These are phyloP conservation scores for Labrus mixtus DNA, from an alignment of 2,113 vertebrate genomes.

Conservation along the genomic window DNA sequence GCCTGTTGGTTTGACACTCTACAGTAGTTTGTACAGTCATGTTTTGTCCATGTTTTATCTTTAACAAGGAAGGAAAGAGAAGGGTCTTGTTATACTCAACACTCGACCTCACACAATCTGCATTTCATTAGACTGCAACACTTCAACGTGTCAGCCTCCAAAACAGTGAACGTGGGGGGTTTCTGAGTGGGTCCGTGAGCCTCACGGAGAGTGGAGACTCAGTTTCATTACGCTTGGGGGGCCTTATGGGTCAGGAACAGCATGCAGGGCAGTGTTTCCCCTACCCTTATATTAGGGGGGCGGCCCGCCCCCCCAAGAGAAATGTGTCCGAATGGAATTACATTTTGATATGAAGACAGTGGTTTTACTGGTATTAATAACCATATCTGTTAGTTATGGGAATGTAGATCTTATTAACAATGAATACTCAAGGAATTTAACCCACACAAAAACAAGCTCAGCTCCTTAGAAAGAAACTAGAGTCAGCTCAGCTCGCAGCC, in stretches of 20 bases:
- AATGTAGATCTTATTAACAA: too few species aligned
- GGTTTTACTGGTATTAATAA: too few species aligned
- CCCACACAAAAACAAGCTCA: too few species aligned
- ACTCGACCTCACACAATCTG: background rate
- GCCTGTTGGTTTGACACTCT: background rate
- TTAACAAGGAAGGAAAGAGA: slow-evolving; percentile 10
- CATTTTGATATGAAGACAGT: too few species aligned
- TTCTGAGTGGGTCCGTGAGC: background rate
- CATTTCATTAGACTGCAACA: slow-evolving; percentile 16
- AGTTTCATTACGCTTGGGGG: slow-evolving; percentile 28
- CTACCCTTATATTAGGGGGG: too few species aligned
- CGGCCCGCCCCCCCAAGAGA: too few species aligned
- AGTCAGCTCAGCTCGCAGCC: too few species aligned
- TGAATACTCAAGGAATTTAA: too few species aligned
- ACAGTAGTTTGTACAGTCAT: background rate
- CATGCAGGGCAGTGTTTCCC: too few species aligned
- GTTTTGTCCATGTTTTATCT: background rate
- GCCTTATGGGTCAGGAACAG: background rate
- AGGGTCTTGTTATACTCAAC: background rate
- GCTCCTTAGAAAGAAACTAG: too few species aligned
- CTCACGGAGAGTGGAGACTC: slow-evolving; percentile 15
- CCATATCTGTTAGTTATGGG: too few species aligned
- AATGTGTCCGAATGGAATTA: too few species aligned
- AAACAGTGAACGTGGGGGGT: background rate
- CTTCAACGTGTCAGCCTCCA: slow-evolving; percentile 16